phyloP scores from a whole-genome alignment of 2,888 invertebrate species.

The Tenthredo mesomela region DNA sequence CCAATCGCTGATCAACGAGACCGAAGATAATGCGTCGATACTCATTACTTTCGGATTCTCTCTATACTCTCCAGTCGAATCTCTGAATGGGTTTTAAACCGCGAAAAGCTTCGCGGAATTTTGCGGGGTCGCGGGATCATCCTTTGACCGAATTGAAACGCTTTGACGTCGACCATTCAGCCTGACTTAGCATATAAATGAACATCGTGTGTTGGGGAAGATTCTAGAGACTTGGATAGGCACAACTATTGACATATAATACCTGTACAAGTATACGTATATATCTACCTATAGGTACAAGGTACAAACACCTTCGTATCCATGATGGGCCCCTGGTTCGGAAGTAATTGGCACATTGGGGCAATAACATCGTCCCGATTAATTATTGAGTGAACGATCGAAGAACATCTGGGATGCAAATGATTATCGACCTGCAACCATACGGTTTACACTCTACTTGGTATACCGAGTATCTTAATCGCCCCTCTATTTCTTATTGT shows the following conservation, averaged over 20 bases:
- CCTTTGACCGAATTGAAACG: constrained; percentile 42
- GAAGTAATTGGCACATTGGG: constrained; percentile 59
- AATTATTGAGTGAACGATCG: constrained; percentile 67
- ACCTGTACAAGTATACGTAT: background rate
- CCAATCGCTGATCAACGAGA: background rate
- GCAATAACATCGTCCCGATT: constrained; percentile 61
- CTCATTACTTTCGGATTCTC: background rate
- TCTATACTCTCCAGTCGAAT: background rate
- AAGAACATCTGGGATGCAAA: constrained; percentile 68
- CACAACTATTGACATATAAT: background rate
- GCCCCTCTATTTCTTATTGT: background rate
- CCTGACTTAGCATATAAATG: constrained; percentile 48
- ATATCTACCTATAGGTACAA: background rate
- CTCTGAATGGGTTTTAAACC: background rate
- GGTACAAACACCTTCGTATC: background rate
- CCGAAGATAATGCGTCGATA: background rate
- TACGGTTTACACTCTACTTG: background rate
- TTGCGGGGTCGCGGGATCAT: background rate
- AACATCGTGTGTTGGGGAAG: background rate
- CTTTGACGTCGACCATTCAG: constrained; percentile 38
- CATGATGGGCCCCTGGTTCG: background rate
- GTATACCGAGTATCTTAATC: background rate
- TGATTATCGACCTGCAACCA: constrained; percentile 63
- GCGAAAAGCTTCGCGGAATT: background rate
- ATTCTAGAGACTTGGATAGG: constrained; percentile 1